Conservation (phyloP, 2,113 vertebrate species). For the Tonatia bakeri region DNA sequence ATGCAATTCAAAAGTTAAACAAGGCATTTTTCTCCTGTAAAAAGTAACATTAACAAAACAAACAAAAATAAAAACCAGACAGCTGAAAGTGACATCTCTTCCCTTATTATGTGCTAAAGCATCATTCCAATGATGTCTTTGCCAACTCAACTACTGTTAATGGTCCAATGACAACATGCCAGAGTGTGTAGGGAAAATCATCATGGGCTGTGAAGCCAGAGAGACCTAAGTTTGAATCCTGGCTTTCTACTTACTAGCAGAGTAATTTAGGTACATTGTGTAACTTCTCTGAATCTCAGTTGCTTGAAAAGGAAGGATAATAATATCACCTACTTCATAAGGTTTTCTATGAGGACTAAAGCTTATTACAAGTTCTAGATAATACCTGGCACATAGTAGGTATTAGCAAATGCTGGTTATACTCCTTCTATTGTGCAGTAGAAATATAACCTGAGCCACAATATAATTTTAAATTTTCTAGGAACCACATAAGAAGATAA, state of each 20-base stretch:
- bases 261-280: not conserved
- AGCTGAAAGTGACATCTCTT: not conserved
- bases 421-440: not conserved
- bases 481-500: not conserved
- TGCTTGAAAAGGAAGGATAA: not conserved
- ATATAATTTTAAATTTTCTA: not conserved
- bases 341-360: not conserved
- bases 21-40: not conserved
- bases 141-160: not conserved
- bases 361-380: not conserved
- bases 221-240: not conserved
- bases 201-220: not conserved
- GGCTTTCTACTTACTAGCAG: not conserved
- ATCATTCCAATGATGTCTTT: not conserved
- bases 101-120: not conserved
- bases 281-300: not conserved
- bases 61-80: not conserved
- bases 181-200: not conserved
- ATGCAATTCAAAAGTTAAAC: not conserved
- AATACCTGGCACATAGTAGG: not conserved
- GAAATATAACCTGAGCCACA: not conserved
- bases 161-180: not conserved
- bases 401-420: not conserved
- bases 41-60: constrained; percentile 17
- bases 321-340: not conserved